Conservation (phyloP, 2,888 invertebrate genomes). For the Troides helena region DNA sequence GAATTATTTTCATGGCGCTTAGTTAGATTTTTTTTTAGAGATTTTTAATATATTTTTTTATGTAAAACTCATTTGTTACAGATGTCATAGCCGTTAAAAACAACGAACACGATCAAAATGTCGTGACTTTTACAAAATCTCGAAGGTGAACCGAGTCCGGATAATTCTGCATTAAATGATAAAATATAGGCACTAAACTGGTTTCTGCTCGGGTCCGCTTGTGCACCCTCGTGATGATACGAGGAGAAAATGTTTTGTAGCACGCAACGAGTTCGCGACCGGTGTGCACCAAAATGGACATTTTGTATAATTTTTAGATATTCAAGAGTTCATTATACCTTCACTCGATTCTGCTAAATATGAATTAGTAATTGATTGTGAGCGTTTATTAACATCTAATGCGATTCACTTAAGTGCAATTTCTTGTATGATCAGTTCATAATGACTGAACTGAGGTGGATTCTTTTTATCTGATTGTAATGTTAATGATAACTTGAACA, state of each 20-base stretch:
- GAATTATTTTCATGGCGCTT: neutral
- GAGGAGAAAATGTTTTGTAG: constrained; percentile 23
- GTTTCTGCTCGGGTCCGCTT: constrained; percentile 10
- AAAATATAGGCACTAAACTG: constrained; percentile 26
- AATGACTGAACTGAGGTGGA: no score
- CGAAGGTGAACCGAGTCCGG: constrained; percentile 28
- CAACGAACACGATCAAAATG: constrained; percentile 13
- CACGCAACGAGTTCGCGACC: constrained; percentile 11
- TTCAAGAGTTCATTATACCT: constrained; percentile 17
- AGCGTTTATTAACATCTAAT: neutral
- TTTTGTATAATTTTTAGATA: constrained; percentile 14
- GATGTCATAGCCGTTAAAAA: neutral
- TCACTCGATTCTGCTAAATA: neutral
- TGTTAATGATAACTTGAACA: no score
- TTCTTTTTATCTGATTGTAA: no score
- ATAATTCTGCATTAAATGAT: constrained; percentile 26
- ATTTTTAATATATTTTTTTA: neutral
- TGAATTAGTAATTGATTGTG: neutral
- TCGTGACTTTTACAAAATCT: constrained; percentile 28
- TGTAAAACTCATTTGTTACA: neutral
- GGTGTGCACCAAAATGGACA: constrained; percentile 7
- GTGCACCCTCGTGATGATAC: constrained; percentile 10
- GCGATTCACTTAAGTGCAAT: neutral
- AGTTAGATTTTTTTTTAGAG: neutral
- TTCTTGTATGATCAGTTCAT: neutral